Evolutionary conservation across 2,113 vertebrate genomes (phyloP).

Genomic region (Microtus ochrogaster): DNA sequence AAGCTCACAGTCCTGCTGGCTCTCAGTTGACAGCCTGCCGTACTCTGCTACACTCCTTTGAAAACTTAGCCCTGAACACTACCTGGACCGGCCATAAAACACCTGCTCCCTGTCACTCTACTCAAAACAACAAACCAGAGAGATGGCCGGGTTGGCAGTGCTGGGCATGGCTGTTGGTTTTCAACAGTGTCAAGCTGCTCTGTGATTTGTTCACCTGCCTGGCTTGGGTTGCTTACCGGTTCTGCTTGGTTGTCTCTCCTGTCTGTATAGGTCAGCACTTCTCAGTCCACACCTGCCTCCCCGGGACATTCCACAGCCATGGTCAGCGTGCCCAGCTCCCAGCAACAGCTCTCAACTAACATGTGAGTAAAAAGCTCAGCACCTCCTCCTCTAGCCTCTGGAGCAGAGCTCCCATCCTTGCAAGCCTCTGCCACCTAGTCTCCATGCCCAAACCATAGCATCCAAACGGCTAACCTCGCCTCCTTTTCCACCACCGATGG

Average conservation of each 20-base stretch:
- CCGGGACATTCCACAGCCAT: conserved; percentile 82
- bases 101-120: not conserved
- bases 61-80: not conserved
- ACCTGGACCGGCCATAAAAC: not conserved
- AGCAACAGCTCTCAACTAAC: conserved; percentile 84
- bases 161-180: not conserved
- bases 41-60: not conserved
- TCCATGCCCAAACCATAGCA: not conserved
- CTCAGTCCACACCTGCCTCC: conserved; percentile 72
- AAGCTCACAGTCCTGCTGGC: not conserved
- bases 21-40: rapidly evolving
- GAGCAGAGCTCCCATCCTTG: not conserved
- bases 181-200: not conserved
- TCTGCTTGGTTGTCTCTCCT: conserved; percentile 57
- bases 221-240: not conserved
- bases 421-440: not conserved
- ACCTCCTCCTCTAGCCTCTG: not conserved
- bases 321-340: conserved; percentile 85
- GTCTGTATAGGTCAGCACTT: conserved; percentile 82
- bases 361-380: conserved; percentile 83
- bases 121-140: conserved; percentile 3
- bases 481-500: not conserved
- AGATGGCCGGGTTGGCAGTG: rapidly evolving
- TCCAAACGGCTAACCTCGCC: not conserved
- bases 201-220: not conserved